Evolutionary conservation across 2,797 vertebrate species (phyloP), one percentile per base, ranked within the genome.

Genomic region (Xenops minutus): DNA sequence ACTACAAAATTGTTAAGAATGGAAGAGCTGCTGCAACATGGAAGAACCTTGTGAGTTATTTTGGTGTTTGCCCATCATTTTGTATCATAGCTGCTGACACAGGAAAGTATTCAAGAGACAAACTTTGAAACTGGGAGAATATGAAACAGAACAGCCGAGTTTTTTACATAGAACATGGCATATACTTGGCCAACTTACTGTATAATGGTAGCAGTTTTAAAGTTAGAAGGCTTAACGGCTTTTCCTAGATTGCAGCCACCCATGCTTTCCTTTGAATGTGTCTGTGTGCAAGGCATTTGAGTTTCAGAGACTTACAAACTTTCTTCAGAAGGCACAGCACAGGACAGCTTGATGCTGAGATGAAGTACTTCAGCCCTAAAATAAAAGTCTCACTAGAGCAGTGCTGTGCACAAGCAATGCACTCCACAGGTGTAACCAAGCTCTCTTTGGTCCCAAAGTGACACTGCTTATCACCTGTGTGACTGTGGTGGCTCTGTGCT

Each of bases 231-330:
- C 3, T 37, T 67, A 36, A 26, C 26, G 85, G 26, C 3, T 88
- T 72, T 90, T 92, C 41, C 56, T 41, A 15, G 37, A 48, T 10
- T 72, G 62, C 58, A 90, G n/a, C 27, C 6, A 21, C 8, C 3
- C 7, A 1, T 49, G 30, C 18, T 49, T 85, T 81, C 52, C n/a
- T 92, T 55, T 44, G 9, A 5, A 21, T 17, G 22, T 6, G 20
- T 44, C 14, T 73, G 17, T 5, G 1, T 54, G 22, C 1, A 4
- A 87, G 39, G 20, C 9, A 19, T 21, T 54, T 0, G 1, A 48
- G 16, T 51, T 69, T 62, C 34, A 72, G 61, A 72, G n/a, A 10
- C 23, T 58, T 3, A 3, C 0, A 4, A 62, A 26, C 22, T 14
- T 55, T 44, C 21, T 55, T 63, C 55, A 68, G 66, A 48, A 52